Percentiles rank a stretch among this genome's conserved stretches.
Conservation (phyloP, 2,113 vertebrate species). For the Tapirus terrestris region DNA sequence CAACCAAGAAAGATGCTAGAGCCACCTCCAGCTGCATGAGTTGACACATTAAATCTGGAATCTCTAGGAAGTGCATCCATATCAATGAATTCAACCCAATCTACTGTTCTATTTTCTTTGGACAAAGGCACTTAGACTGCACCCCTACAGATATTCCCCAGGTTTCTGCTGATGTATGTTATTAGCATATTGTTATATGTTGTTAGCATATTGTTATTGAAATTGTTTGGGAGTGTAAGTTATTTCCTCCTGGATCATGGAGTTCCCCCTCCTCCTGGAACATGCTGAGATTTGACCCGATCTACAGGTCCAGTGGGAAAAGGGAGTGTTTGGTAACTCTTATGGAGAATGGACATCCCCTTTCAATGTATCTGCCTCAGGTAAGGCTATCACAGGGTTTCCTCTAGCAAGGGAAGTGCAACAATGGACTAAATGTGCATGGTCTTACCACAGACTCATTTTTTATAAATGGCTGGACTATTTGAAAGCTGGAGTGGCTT, state of each 20-base stretch:
- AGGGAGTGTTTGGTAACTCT: not conserved
- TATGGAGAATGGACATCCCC: not conserved
- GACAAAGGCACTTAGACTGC: not conserved
- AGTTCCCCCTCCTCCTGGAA: not conserved
- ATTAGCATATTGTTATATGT: not conserved
- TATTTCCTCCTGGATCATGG: not conserved
- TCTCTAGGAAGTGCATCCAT: not conserved
- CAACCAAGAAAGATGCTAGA: constrained; percentile 24
- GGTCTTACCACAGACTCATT: not conserved
- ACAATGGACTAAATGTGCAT: not conserved
- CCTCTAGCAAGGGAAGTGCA: not conserved
- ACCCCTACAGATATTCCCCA: not conserved
- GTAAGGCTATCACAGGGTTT: not conserved
- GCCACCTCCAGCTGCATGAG: not conserved
- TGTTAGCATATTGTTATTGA: not conserved
- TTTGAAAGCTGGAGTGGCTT: not conserved
- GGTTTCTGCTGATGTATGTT: not conserved
- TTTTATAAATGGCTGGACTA: not conserved
- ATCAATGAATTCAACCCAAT: not conserved
- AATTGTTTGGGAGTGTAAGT: not conserved
- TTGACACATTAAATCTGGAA: not conserved
- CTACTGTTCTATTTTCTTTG: not conserved
- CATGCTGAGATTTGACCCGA: not conserved
- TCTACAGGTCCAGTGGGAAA: not conserved
- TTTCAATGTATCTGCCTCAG: not conserved